Conservation (phyloP, 2,113 vertebrate genomes). For the Heterotis niloticus region DNA sequence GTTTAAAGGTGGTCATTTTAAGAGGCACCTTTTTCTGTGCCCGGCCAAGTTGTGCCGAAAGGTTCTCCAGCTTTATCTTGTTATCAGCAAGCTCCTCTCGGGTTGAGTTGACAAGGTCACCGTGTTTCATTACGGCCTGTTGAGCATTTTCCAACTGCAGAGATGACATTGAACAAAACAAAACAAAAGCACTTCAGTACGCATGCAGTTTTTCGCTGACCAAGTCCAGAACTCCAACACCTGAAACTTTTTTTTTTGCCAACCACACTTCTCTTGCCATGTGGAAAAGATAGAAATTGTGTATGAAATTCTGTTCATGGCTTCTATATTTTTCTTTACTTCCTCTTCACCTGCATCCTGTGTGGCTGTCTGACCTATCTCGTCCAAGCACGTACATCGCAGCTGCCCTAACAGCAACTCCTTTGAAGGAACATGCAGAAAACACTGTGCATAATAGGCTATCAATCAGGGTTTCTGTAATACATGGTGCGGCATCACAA, state of each 20-base stretch:
- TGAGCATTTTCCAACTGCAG: conserved; percentile 73
- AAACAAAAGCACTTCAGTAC: background rate
- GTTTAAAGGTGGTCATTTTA: too few relatives aligned
- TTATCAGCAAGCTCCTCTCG: conserved; percentile 65
- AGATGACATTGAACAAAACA: background rate
- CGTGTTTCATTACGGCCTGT: conserved; percentile 59
- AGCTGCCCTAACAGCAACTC: background rate
- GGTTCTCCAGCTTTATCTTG: conserved; percentile 55
- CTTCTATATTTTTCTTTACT: background rate
- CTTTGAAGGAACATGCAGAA: conserved; percentile 22
- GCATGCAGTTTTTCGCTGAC: background rate
- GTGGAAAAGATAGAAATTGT: background rate
- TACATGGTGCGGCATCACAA: too few relatives aligned
- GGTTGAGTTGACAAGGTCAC: conserved; percentile 51
- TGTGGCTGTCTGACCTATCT: conserved; percentile 12
- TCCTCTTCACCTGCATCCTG: background rate
- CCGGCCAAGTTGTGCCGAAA: conserved; percentile 62
- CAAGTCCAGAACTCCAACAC: background rate
- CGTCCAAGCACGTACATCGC: background rate
- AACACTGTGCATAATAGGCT: background rate
- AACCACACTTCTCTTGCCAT: too few relatives aligned
- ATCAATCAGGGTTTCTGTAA: background rate
- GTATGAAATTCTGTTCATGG: background rate
- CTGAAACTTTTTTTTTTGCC: background rate
- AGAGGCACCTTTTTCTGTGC: conserved; percentile 67